Conservation (phyloP, 2,888 invertebrate genomes). For the Acrobeloides nanus region DNA sequence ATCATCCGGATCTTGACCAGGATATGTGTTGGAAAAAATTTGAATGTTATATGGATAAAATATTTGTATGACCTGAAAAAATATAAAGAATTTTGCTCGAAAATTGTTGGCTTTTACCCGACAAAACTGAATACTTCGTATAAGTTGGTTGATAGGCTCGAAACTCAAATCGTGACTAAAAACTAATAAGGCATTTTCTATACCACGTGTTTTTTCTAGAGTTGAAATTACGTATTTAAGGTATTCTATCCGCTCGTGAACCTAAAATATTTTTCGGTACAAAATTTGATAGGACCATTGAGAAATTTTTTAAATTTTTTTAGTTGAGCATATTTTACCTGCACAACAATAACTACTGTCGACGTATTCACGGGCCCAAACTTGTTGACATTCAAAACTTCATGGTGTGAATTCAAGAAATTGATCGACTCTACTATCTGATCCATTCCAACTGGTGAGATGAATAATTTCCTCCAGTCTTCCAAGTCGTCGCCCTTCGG, state of each 20-base stretch:
- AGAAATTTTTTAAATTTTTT: too few relatives aligned
- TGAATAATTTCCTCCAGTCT: too few relatives aligned
- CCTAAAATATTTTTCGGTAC: conserved; percentile 62
- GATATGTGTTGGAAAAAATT: conserved; percentile 81
- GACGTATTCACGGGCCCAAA: conserved; percentile 70
- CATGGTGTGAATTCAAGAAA: conserved; percentile 72
- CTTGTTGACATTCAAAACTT: conserved; percentile 76
- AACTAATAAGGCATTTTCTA: conserved; percentile 77
- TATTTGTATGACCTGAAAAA: conserved; percentile 77
- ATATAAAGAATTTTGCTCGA: too few relatives aligned
- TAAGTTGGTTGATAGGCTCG: conserved; percentile 80
- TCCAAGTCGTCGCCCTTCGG: too few relatives aligned
- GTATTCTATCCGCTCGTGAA: conserved; percentile 86
- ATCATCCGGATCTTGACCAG: conserved; percentile 86
- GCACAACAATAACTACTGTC: conserved; percentile 71
- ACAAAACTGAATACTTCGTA: conserved; percentile 86
- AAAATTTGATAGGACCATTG: background rate
- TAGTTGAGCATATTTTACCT: conserved; percentile 34
- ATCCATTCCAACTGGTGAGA: conserved; percentile 13
- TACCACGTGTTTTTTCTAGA: conserved; percentile 77
- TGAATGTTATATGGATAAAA: conserved; percentile 95
- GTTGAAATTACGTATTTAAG: conserved; percentile 87
- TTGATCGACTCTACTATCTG: conserved; percentile 68
- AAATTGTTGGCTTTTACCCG: too few relatives aligned
- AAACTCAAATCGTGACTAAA: conserved; percentile 94